Evolutionary conservation across 2,113 vertebrate species (phyloP), one percentile per base, ranked within the genome.

Genomic region (Spizaetus ornatus): DNA sequence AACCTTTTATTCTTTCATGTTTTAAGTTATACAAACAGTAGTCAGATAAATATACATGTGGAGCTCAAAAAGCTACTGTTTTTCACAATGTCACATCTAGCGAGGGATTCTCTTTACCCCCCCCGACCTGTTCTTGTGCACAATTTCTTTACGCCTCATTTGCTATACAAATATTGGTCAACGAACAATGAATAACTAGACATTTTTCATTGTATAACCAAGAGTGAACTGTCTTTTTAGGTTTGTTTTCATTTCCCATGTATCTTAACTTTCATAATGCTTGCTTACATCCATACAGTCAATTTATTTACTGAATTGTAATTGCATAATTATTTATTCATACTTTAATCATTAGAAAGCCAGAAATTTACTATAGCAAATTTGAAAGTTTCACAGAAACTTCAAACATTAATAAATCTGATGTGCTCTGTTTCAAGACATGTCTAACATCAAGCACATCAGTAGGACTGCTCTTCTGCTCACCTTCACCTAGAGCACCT

Each of bases 151-250:
- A 89, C 84, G 83, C 83, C 52, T 93, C 73, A 89, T 95, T 95
- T 97, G 52, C 83, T 93, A 69, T 65, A 94, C 92, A 95, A 96
- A 95, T 96, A 93, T 74, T 94, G 88, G 88, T 93, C 47, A 79
- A 91, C 61, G 90, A 96, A 91, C 88, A 95, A 88, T 71, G 77
- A 94, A 88, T 56, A 95, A 86, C 72, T 84, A 96, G 83, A 92
- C 10, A 66, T 78, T 96, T 92, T 91, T 84, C 52, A 45, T 38
- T 74, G 80, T 74, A 61, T 87, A 78, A 53, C n/a, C 0, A 1
- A 58, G 71, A 93, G 7, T 34, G 26, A 90, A 82, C 56, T 76
- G 77, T 84, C 77, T 87, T 92, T 92, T 73, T 82, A 63, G 10
- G 47, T 92, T 91, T 87, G 69, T 76, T 87, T 95, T 92, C 13